These are phyloP conservation scores for Neomorphus geoffroyi DNA, from an alignment of 2,797 vertebrate genomes.

Conservation along the genomic window DNA sequence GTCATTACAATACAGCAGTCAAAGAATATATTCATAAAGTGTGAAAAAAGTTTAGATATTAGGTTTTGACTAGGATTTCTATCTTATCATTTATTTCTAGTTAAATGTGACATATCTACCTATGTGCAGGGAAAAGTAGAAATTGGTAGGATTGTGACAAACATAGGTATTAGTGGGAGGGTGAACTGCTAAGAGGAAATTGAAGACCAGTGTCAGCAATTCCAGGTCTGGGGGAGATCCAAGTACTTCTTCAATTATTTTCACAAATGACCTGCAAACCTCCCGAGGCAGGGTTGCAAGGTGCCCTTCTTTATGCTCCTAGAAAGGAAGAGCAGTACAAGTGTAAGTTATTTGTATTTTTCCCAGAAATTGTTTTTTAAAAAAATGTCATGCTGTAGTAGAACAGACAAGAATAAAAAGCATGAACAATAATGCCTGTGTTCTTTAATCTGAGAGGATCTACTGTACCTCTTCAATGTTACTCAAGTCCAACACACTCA, in stretches of 20 bases:
- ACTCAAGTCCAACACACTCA: not conserved
- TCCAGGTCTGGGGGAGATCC: slow-evolving; percentile 96
- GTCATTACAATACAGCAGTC: not conserved
- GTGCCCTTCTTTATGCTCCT: slow-evolving; percentile 94
- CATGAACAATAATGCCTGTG: not conserved
- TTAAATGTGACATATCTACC: slow-evolving; percentile 76
- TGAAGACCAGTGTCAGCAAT: slow-evolving; percentile 90
- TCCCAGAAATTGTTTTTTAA: not conserved
- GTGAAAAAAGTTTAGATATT: not conserved
- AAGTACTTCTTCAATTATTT: slow-evolving; percentile 97
- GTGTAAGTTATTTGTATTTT: not conserved
- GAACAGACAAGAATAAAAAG: not conserved
- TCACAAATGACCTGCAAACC: slow-evolving; percentile 94
- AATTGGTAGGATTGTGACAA: slow-evolving; percentile 96
- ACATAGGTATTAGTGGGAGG: slow-evolving; percentile 98
- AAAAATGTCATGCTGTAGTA: not conserved
- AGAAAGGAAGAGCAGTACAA: slow-evolving; percentile 14
- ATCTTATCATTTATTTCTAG: not conserved
- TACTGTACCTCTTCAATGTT: not conserved
- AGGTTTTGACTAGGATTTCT: not conserved
- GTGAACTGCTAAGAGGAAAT: slow-evolving; percentile 96
- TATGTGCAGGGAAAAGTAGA: slow-evolving; percentile 96
- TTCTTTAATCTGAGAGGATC: not conserved
- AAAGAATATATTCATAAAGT: not conserved
- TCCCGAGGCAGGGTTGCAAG: slow-evolving; percentile 89